phyloP scores from a whole-genome alignment of 35 echinoderm and acorn worm genomes.

The Eucidaris tribuloides region DNA sequence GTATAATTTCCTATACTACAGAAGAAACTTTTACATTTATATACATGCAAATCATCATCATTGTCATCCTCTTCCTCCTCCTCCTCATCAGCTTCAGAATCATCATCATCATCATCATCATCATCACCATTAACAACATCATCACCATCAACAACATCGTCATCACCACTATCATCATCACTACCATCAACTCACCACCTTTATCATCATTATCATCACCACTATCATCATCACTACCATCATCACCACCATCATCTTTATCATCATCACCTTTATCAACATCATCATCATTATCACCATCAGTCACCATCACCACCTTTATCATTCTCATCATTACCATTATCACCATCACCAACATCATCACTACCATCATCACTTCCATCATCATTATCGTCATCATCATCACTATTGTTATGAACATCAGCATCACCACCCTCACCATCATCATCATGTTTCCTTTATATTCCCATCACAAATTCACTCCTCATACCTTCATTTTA shows the following conservation, averaged over 20 bases:
- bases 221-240: too few relatives aligned
- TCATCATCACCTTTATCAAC: too few relatives aligned
- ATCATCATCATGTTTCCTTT: not conserved
- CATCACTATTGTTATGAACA: not conserved
- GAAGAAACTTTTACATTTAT: not conserved
- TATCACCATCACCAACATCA: not conserved
- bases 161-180: not conserved
- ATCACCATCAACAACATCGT: not conserved
- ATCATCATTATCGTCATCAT: not conserved
- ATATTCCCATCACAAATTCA: too few relatives aligned
- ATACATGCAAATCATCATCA: not conserved
- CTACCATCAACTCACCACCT: not conserved
- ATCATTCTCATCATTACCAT: too few relatives aligned
- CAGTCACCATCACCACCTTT: too few relatives aligned
- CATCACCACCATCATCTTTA: too few relatives aligned
- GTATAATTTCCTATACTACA: not conserved
- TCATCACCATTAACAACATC: not conserved
- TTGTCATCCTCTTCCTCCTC: not conserved
- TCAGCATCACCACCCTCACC: not conserved
- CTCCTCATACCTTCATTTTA: slow-evolving; percentile 88
- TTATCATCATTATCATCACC: not conserved
- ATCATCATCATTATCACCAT: too few relatives aligned
- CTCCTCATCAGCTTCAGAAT: not conserved
- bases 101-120: not conserved
- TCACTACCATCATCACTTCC: not conserved